Percentiles rank a stretch among this genome's conserved stretches.
phyloP scores from a whole-genome alignment of 2,797 vertebrate species.

The Crocidura indochinensis region DNA sequence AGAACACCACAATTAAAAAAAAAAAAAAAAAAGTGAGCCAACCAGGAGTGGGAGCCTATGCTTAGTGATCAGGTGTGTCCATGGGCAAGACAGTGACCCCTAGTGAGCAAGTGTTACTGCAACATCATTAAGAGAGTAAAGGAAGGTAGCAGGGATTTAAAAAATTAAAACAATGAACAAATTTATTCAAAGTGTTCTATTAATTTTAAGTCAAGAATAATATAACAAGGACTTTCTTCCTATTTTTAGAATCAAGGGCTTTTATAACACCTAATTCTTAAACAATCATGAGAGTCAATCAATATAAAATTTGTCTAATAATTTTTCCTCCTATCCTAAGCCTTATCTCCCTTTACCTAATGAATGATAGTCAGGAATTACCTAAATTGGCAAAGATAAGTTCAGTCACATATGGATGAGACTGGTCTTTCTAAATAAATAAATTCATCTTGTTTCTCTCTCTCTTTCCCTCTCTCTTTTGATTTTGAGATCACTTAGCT shows the following conservation, averaged over 20 bases:
- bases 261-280: neutral
- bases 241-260: slow-evolving; percentile 29
- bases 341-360: neutral
- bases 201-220: neutral
- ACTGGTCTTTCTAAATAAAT: neutral
- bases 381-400: neutral
- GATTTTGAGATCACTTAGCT: no score
- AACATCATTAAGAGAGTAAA: no score
- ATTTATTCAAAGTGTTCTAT: no score
- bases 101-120: neutral
- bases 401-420: neutral
- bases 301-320: slow-evolving; percentile 28
- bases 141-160: no score
- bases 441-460: neutral
- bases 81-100: neutral
- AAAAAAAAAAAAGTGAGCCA: no score
- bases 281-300: slow-evolving; percentile 15
- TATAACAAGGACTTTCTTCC: neutral
- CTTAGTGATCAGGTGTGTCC: no score
- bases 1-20: no score
- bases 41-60: no score
- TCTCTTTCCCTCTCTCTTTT: no score
- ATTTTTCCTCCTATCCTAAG: neutral
- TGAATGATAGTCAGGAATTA: neutral
- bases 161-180: no score